Conservation (phyloP, 2,888 invertebrate species). For the Perdita meconis region DNA sequence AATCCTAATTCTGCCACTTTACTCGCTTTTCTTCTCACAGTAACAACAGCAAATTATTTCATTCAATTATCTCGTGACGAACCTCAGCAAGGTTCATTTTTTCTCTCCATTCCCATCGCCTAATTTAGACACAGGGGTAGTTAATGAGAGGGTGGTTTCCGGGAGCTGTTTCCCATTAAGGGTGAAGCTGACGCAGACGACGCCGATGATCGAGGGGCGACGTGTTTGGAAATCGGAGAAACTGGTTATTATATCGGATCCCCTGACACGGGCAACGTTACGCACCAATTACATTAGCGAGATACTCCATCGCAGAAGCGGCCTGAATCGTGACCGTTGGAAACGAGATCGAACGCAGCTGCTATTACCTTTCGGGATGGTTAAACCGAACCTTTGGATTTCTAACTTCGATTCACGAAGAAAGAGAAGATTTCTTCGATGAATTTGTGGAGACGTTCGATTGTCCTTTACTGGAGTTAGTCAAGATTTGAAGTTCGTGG, state of each 20-base stretch:
- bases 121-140: too few relatives aligned
- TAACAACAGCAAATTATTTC: too few relatives aligned
- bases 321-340: slow-evolving; percentile 33
- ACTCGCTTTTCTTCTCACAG: neutral
- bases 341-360: slow-evolving; percentile 17
- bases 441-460: too few relatives aligned
- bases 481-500: too few relatives aligned
- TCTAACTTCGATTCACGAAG: too few relatives aligned
- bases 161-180: slow-evolving; percentile 16
- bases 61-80: neutral
- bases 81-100: neutral
- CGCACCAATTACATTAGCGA: slow-evolving; percentile 59
- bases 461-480: too few relatives aligned
- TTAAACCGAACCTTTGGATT: neutral
- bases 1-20: too few relatives aligned
- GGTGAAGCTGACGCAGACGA: slow-evolving; percentile 14
- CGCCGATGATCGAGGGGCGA: neutral
- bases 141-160: slow-evolving; percentile 12
- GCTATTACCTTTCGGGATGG: neutral
- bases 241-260: slow-evolving; percentile 55
- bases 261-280: slow-evolving; percentile 56
- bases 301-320: slow-evolving; percentile 30
- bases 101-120: too few relatives aligned
- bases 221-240: slow-evolving; percentile 51
- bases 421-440: too few relatives aligned